Evolutionary conservation across 1,140 invertebrate genomes (phyloP), one percentile per base, ranked within the genome.

Genomic region (Macrostomum lignano): DNA sequence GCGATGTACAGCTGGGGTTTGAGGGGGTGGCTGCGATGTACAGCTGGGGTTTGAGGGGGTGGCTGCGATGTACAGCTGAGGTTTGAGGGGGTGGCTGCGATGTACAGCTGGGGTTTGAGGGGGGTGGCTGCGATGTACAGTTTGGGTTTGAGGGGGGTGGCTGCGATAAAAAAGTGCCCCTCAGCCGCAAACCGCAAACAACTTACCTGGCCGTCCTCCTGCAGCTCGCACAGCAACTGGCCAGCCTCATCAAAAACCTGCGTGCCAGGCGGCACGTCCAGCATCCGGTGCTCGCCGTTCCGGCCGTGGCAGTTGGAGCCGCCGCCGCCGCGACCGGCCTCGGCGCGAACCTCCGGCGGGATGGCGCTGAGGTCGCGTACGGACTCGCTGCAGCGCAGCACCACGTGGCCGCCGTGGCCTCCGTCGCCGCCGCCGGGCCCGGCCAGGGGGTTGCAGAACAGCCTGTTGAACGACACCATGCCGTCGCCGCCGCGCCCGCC

Each of bases 381-480:
- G 6, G n/a, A 25, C n/a, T 23, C 13, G 11, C 6, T 13, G n/a
- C 31, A 19, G 10, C 25, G 13, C n/a, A 33, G 13, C n/a, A 33
- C 25, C 5, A 33, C 31, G 25, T 33, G 31, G 6, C 31, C 31
- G 6, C 31, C 31, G 25, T 33, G 5, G 28, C 31, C 31, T 26
- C 31, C 31, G 25, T 33, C 19, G 7, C 31, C 31, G 21, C 31
- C 31, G 25, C 31, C 25, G 21, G 31, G 31, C 5, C 31, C 31
- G 6, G 6, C 31, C 10, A 25, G 7, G 7, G 31, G 31, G 19
- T 33, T 33, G 13, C 31, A 33, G 31, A 25, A 33, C 19, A 33
- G 19, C 25, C 17, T 25, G n/a, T 33, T n/a, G 19, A 23, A 33
- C 7, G 13, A 25, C 6, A 33, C 11, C 21, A 19, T n/a, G 7